phyloP scores from a whole-genome alignment of 1,140 invertebrate species.

The Atta colombica region DNA sequence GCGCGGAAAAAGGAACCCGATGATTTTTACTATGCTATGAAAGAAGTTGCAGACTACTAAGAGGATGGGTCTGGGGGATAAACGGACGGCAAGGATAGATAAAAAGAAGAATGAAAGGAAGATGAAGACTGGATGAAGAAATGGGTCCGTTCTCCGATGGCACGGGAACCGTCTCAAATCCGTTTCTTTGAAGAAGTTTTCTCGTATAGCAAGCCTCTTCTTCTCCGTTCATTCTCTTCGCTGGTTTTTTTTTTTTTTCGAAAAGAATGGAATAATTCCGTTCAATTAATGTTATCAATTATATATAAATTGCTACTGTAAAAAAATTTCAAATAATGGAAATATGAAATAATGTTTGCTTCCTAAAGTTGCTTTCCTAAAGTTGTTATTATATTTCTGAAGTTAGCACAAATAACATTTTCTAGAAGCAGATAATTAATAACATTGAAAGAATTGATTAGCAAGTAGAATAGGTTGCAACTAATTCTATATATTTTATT shows the following conservation, averaged over 20 bases:
- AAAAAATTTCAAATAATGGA: background rate
- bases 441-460: background rate
- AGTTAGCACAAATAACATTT: background rate
- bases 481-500: background rate
- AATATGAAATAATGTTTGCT: background rate
- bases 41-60: constrained; percentile 61
- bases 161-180: constrained; percentile 79
- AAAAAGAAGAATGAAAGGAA: constrained; percentile 56
- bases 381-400: background rate
- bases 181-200: constrained; percentile 71
- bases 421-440: background rate
- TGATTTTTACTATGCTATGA: constrained; percentile 72
- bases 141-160: constrained; percentile 57
- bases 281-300: constrained; percentile 5
- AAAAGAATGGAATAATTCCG: constrained; percentile 2
- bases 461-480: background rate
- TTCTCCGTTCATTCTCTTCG: constrained; percentile 34
- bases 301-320: background rate
- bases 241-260: background rate
- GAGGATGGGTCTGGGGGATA: constrained; percentile 60
- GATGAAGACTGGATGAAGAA: constrained; percentile 59
- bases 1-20: constrained; percentile 70
- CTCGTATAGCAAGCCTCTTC: constrained; percentile 34
- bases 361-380: background rate
- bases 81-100: constrained; percentile 44